Evolutionary conservation across 2,113 vertebrate species (phyloP), one percentile per base, ranked within the genome.

Genomic region (Aleadryas rufinucha): DNA sequence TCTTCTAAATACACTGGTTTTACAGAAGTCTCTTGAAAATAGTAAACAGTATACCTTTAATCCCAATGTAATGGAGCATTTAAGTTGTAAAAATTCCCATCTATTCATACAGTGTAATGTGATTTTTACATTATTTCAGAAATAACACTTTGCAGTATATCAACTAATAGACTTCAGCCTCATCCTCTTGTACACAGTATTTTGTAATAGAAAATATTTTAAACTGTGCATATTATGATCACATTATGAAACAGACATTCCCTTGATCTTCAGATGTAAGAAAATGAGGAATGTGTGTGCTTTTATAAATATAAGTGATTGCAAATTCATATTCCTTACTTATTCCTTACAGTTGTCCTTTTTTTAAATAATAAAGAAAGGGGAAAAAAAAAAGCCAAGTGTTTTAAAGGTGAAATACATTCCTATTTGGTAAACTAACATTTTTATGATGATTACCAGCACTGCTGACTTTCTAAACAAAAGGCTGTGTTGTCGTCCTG

Each of bases 151-250:
- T 49, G 53, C 44, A 93, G 24, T 78, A 74, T 93, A 94, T 70
- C 63, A 41, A 9, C 35, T 74, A 57, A 75, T 49, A 93, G 82
- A 90, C 68, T 91, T 95, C 45, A 70, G 41, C 80, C 70, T 95
- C 88, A 96, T 91, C 90, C 94, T 96, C 93, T 94, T 97, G 92
- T 95, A 92, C 96, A 96, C 80, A 91, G 82, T 95, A 96, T 97
- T 98, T 97, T 97, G 83, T 97, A 97, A 96, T 90, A 98, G 92
- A 95, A 90, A 61, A 92, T 96, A 96, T 97, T 98, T 98, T 95
- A 88, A 97, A 95, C 87, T 82, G 94, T 85, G 95, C 65, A 91
- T 98, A 88, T 97, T 95, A 94, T 95, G 94, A 93, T 80, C 61
- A 45, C 94, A 87, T 86, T 97, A 93, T 96, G 95, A 92, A 96